phyloP scores from a whole-genome alignment of 2,113 vertebrate genomes.

The Hystrix brachyura region DNA sequence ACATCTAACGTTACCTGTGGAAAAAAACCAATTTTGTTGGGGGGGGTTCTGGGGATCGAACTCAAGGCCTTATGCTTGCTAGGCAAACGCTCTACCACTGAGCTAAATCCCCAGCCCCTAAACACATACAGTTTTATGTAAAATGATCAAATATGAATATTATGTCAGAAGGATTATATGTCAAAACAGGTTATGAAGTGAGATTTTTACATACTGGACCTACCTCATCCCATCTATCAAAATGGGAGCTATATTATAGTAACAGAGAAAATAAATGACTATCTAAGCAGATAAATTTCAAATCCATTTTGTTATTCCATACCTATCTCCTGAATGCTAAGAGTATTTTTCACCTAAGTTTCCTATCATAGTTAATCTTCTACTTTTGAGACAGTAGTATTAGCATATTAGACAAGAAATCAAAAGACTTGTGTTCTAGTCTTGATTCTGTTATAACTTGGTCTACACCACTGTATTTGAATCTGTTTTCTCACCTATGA shows the following conservation, averaged over 20 bases:
- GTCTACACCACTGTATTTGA: background rate
- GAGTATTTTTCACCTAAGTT: constrained; percentile 10
- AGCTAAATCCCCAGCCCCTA: too few species aligned
- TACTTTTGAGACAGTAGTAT: constrained; percentile 19
- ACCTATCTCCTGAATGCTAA: background rate
- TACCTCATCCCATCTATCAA: constrained; percentile 16
- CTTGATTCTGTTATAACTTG: constrained; percentile 30
- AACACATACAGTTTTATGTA: background rate
- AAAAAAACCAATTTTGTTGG: background rate
- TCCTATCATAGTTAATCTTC: background rate
- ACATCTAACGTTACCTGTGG: background rate
- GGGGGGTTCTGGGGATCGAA: too few species aligned
- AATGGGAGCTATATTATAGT: background rate
- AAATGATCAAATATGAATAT: background rate
- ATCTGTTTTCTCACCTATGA: constrained; percentile 29
- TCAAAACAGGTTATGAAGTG: constrained; percentile 44
- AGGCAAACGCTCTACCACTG: too few species aligned
- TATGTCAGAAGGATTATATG: background rate
- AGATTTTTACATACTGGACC: background rate
- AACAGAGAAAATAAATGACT: constrained; percentile 11
- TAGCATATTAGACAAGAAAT: constrained; percentile 25
- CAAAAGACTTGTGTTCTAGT: background rate
- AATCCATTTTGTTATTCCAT: constrained; percentile 28
- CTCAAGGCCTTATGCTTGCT: too few species aligned
- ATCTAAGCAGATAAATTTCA: constrained; percentile 9